A percentile compares a stretch with the other conserved stretches of the same genome.
Conservation (phyloP, 2,888 invertebrate species). For the Eupithecia subumbrata region DNA sequence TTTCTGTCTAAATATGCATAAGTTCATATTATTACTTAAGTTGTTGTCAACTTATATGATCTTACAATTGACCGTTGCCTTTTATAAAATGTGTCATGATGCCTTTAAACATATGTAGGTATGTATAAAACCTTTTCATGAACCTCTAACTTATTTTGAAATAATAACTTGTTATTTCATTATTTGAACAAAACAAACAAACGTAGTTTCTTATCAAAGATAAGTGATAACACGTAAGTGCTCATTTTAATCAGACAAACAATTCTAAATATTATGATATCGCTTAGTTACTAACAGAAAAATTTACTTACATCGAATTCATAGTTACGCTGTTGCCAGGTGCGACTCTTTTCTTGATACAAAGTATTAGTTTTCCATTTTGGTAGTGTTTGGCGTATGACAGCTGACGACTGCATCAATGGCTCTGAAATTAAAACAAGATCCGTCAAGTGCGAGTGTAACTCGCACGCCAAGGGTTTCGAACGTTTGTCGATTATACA, state of each 20-base stretch:
- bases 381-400: slow-evolving; percentile 6
- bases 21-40: too few relatives aligned
- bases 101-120: too few relatives aligned
- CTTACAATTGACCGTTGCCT: too few relatives aligned
- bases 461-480: too few relatives aligned
- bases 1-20: too few relatives aligned
- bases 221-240: not conserved
- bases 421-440: not conserved
- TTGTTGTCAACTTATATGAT: too few relatives aligned
- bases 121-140: not conserved
- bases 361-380: not conserved
- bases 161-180: not conserved
- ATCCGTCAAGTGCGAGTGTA: too few relatives aligned
- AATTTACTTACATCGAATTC: not conserved
- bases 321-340: not conserved
- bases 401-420: slow-evolving; percentile 10
- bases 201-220: not conserved
- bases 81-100: too few relatives aligned
- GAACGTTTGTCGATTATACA: too few relatives aligned
- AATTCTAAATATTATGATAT: not conserved
- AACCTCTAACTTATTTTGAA: not conserved
- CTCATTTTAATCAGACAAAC: not conserved
- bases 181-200: not conserved
- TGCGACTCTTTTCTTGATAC: not conserved
- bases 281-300: not conserved